Conservation (phyloP, 2,888 invertebrate species). For the Dicycla oo region DNA sequence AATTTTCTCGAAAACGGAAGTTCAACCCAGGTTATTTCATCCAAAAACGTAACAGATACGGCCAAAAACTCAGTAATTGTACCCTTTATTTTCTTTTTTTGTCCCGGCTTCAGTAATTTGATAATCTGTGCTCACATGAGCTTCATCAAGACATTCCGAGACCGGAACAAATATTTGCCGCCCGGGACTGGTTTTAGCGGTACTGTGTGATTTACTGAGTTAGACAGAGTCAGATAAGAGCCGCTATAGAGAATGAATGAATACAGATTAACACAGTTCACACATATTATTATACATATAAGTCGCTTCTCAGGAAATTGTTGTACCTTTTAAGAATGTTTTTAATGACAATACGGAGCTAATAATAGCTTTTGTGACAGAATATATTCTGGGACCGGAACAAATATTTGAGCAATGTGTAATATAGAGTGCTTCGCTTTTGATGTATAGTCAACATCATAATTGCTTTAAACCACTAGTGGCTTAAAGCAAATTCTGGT, state of each 20-base stretch:
- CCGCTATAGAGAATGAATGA: slow-evolving; percentile 32
- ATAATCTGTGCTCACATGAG: slow-evolving; percentile 52
- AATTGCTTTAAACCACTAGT: no score
- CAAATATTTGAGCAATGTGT: slow-evolving; percentile 31
- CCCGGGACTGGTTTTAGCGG: slow-evolving; percentile 47
- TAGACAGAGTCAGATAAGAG: slow-evolving; percentile 17
- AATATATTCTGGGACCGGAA: not conserved
- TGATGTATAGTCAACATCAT: no score
- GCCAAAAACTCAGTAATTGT: slow-evolving; percentile 17
- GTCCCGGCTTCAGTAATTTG: slow-evolving; percentile 46
- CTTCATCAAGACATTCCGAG: slow-evolving; percentile 56
- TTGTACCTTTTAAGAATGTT: slow-evolving; percentile 21
- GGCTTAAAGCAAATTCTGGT: no score
- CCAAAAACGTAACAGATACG: slow-evolving; percentile 8
- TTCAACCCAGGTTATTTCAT: not conserved
- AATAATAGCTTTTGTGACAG: slow-evolving; percentile 11
- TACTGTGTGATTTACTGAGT: slow-evolving; percentile 20
- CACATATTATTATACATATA: not conserved
- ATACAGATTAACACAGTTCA: slow-evolving; percentile 20
- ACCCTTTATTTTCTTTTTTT: slow-evolving; percentile 41
- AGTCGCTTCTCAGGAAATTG: slow-evolving; percentile 9
- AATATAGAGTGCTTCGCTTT: not conserved
- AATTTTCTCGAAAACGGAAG: slow-evolving; percentile 1
- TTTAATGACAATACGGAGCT: slow-evolving; percentile 17
- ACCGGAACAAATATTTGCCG: slow-evolving; percentile 63